A percentile compares a stretch with the other conserved stretches of the same genome.
Conservation (phyloP, 2,888 invertebrate genomes). For the Drosophila siamana region DNA sequence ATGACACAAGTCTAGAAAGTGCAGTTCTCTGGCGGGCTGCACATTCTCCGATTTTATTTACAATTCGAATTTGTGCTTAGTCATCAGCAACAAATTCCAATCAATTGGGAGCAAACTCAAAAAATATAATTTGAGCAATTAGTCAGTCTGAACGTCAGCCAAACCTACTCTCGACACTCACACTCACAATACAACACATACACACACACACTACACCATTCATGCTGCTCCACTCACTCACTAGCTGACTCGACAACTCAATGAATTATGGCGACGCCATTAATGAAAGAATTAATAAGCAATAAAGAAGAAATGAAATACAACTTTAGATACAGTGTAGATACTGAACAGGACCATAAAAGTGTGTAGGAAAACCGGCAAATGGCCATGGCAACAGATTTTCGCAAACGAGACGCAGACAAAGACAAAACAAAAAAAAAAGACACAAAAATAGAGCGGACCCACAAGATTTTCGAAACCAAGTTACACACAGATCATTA, state of each 20-base stretch:
- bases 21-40: conserved; percentile 26
- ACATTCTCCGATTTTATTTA: conserved; percentile 20
- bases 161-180: conserved; percentile 41
- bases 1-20: conserved; percentile 57
- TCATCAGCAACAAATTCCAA: conserved; percentile 57
- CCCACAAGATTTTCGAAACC: conserved; percentile 61
- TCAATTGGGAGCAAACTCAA: conserved; percentile 54
- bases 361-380: conserved; percentile 76
- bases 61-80: conserved; percentile 48
- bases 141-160: conserved; percentile 37
- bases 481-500: conserved; percentile 45
- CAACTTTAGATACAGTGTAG: conserved; percentile 29
- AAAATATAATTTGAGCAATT: conserved; percentile 64
- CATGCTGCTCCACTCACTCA: conserved; percentile 10
- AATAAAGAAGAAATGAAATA: conserved; percentile 50
- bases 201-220: no score
- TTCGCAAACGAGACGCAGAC: conserved; percentile 60
- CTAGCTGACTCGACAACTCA: conserved; percentile 48
- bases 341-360: conserved; percentile 40
- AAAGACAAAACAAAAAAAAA: no score
- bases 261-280: conserved; percentile 70
- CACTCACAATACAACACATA: no score
- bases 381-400: conserved; percentile 65
- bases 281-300: conserved; percentile 64
- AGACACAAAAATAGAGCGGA: conserved; percentile 43